Evolutionary conservation across 1,140 invertebrate species (phyloP).

Genomic region (Cydia pomonella): DNA sequence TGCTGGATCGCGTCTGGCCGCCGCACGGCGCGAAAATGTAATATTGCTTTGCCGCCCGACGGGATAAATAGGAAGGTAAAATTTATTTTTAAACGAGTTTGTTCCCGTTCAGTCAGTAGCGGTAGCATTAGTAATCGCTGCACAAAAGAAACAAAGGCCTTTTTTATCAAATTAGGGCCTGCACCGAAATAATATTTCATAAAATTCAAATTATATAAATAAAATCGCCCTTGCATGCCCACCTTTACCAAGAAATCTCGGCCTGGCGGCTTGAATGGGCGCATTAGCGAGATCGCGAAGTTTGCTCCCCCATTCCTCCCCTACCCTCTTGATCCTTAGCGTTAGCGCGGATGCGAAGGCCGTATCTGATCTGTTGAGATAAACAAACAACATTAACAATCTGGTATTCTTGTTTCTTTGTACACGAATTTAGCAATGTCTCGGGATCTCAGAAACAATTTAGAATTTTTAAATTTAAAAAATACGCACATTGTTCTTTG

Average conservation of each 20-base stretch:
- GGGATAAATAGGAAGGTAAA: too few species aligned
- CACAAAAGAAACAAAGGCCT: too few species aligned
- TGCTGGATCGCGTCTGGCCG: too few species aligned
- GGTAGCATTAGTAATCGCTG: too few species aligned
- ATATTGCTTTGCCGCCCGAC: too few species aligned
- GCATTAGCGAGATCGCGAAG: slow-evolving; percentile 24
- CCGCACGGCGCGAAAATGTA: too few species aligned
- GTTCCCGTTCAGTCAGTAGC: too few species aligned
- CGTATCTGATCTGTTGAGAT: not conserved
- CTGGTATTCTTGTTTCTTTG: not conserved
- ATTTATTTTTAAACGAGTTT: too few species aligned
- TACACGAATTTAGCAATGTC: not conserved
- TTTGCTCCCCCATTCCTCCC: not conserved
- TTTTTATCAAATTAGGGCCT: too few species aligned
- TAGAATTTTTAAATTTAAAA: not conserved
- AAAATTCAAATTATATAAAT: too few species aligned
- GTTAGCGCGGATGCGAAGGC: not conserved
- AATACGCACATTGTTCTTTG: too few species aligned
- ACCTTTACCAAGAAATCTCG: slow-evolving; percentile 5
- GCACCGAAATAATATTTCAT: too few species aligned
- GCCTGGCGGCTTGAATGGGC: slow-evolving; percentile 4
- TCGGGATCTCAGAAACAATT: not conserved
- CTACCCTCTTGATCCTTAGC: not conserved
- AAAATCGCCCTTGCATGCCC: not conserved
- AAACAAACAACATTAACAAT: not conserved